Base-by-base conservation (phyloP, 2,113 vertebrate species). In the Carlito syrichta region DNA sequence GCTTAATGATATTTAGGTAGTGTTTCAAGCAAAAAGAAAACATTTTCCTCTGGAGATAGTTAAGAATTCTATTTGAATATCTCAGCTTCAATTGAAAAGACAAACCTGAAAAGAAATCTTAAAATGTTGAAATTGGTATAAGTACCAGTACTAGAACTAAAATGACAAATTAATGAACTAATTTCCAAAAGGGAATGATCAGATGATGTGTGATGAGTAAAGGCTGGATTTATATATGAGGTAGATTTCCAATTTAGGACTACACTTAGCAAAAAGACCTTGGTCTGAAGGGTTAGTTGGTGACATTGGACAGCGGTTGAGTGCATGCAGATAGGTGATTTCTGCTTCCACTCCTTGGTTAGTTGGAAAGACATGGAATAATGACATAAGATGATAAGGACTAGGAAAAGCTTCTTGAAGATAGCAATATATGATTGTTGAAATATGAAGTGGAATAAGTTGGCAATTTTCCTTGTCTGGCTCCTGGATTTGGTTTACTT, bases 41-140 rank as follows among this genome's bases (percentile, higher is more conserved):
- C 25, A 79, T 58, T 48, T 83, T 88, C 16, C 25, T 81, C 63
- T 89, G 23, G 35, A 71, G 27, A 71, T 93, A 25, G 45, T 85
- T 78, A 63, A 30, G 40, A 25, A 68, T 93, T 95, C 27, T 88
- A 0, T 94, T 77, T 63, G 32, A 96, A 30, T 22, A 85, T 82
- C 6, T 45, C 32, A 82, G 16, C 45, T 89, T 95, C 30, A 84
- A 91, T 96, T 32, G 91, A 71, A 87, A 96, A 81, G n/a, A 71
- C 19, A 48, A 94, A 54, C 19, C 54, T 43, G 43, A 86, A n/a
- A 69, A 71, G 74, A 76, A 30, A 19, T 14, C 40, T 93, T 78
- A 66, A 89, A 48, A 38, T 48, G 58, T 1, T 87, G 23, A 66
- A 66, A 56, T 85, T 68, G 20, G 6, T 78, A 3, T 52, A 85